Percentiles rank a stretch among this genome's conserved stretches.
phyloP scores from a whole-genome alignment of 2,888 invertebrate genomes.

The Glaucopsyche alexis region DNA sequence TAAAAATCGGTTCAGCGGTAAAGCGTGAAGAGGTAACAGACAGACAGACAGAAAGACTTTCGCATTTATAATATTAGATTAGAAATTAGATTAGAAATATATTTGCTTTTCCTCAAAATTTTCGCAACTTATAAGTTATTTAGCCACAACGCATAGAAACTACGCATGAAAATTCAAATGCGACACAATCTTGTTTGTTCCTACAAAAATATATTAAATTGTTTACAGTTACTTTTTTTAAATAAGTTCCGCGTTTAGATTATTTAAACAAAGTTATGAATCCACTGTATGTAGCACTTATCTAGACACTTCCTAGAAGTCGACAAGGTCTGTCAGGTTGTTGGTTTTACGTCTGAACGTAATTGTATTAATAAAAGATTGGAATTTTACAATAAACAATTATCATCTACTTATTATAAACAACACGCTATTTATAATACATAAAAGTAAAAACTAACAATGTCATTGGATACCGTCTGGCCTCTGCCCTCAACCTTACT shows the following conservation, averaged over 20 bases:
- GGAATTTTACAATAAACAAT: conserved; percentile 19
- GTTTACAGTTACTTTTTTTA: background rate
- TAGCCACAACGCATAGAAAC: background rate
- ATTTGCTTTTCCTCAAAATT: no score
- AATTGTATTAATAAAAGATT: conserved; percentile 28
- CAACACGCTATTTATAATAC: background rate
- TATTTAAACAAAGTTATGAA: conserved; percentile 39
- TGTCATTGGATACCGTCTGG: no score
- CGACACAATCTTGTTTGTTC: background rate
- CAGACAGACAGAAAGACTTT: no score
- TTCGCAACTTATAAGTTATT: background rate
- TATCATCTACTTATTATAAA: conserved; percentile 9
- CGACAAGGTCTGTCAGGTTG: conserved; percentile 42
- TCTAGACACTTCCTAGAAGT: conserved; percentile 43
- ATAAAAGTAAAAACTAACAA: no score
- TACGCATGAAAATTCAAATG: background rate
- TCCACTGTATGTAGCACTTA: conserved; percentile 38
- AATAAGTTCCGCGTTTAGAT: conserved; percentile 38
- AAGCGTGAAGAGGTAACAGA: no score
- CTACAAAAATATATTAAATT: background rate
- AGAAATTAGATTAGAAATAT: no score
- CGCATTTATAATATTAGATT: no score
- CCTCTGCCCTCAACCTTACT: no score
- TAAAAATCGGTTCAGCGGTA: no score
- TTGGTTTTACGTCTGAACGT: conserved; percentile 36